A percentile compares a stretch with the other conserved stretches of the same genome.
Conservation (phyloP, 2,113 vertebrate species). For the Chunga burmeisteri region DNA sequence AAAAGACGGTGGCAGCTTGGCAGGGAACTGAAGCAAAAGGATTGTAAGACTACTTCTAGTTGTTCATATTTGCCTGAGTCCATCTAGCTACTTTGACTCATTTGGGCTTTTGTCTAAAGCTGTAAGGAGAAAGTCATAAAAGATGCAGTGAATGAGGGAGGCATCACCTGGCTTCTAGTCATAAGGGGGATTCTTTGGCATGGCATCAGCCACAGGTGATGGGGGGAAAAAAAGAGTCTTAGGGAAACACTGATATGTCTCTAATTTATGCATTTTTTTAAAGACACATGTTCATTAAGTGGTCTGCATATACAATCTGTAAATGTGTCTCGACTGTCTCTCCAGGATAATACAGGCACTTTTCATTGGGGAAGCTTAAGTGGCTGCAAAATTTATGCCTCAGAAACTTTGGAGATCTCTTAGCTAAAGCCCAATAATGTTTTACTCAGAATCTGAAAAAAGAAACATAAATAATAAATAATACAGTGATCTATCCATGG, state of each 20-base stretch:
- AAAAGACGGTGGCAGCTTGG: not conserved
- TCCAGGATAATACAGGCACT: not conserved
- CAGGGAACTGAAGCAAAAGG: not conserved
- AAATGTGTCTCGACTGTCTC: not conserved
- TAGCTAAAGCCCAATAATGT: constrained; percentile 8
- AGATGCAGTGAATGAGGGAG: not conserved
- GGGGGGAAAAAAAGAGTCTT: not conserved
- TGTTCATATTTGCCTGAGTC: not conserved
- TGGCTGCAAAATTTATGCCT: not conserved
- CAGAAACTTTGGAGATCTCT: not conserved
- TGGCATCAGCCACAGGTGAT: not conserved
- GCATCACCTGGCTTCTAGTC: not conserved
- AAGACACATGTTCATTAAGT: not conserved
- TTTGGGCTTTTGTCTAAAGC: not conserved
- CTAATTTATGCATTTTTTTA: not conserved
- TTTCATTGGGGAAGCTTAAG: not conserved
- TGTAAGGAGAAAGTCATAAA: not conserved
- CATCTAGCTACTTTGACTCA: not conserved
- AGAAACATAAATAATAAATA: constrained; percentile 58
- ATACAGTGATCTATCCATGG: constrained; percentile 24
- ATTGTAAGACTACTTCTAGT: not conserved
- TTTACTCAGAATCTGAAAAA: constrained; percentile 45
- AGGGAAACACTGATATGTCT: not conserved
- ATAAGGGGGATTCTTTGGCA: not conserved
- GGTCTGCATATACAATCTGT: not conserved